Evolutionary conservation across 1,140 invertebrate genomes (phyloP).

Genomic region (Leptinotarsa defecta): DNA sequence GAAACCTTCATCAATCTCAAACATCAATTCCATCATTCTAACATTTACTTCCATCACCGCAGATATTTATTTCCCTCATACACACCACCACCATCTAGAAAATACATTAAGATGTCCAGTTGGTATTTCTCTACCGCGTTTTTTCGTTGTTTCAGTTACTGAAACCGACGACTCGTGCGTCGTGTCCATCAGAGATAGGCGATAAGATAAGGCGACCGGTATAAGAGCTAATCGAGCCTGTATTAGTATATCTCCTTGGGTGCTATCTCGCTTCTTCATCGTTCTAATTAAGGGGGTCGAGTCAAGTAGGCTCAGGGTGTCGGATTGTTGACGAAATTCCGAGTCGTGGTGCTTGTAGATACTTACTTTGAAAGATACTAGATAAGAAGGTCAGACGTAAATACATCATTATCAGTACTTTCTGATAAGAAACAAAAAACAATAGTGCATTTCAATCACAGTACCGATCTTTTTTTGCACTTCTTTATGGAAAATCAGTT

Average conservation of each 20-base stretch:
- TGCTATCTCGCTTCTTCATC: slow-evolving; percentile 14
- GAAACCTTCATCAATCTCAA: neutral
- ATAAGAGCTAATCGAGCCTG: slow-evolving; percentile 2
- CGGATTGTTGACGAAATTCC: neutral
- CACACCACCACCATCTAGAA: neutral
- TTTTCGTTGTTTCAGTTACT: slow-evolving; percentile 11
- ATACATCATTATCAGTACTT: too few species aligned
- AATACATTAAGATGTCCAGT: neutral
- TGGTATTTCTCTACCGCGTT: neutral
- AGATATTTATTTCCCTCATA: neutral
- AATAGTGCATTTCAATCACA: too few species aligned
- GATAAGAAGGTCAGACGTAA: too few species aligned
- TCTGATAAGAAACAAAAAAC: too few species aligned
- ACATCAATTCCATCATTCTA: neutral
- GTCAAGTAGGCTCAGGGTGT: neutral
- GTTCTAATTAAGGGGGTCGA: slow-evolving; percentile 21
- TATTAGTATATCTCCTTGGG: slow-evolving; percentile 19
- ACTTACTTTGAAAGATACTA: too few species aligned
- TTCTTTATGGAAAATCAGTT: too few species aligned
- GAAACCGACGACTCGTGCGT: slow-evolving; percentile 18
- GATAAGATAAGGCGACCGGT: slow-evolving; percentile 21
- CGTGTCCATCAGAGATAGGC: neutral
- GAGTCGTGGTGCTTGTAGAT: neutral
- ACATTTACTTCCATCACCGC: neutral
- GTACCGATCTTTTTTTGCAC: too few species aligned